Evolutionary conservation across 1,140 invertebrate species (phyloP).

Genomic region (Calephelis virginiensis): DNA sequence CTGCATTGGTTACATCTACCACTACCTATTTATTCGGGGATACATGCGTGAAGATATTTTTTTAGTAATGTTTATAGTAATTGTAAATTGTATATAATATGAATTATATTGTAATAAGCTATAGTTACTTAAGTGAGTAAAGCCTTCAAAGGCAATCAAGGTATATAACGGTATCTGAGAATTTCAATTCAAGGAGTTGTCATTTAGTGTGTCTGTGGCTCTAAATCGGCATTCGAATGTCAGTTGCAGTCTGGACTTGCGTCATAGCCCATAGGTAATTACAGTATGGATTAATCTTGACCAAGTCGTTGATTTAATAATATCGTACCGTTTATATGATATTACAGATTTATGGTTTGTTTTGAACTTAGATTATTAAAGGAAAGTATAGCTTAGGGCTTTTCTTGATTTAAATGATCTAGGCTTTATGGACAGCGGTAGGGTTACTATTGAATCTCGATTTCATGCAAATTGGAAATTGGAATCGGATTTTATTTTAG

Average conservation of each 20-base stretch:
- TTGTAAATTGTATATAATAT: too few species aligned
- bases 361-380: constrained; percentile 5
- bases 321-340: constrained; percentile 22
- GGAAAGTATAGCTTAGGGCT: neutral
- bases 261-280: constrained; percentile 25
- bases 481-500: too few species aligned
- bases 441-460: too few species aligned
- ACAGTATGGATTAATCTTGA: constrained; percentile 34
- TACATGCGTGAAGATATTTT: too few species aligned
- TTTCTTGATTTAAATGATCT: too few species aligned
- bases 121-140: too few species aligned
- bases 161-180: constrained; percentile 5
- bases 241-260: constrained; percentile 20
- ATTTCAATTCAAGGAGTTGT: constrained; percentile 33
- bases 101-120: too few species aligned
- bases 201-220: constrained; percentile 24
- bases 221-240: constrained; percentile 30
- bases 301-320: constrained; percentile 31
- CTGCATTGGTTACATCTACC: too few species aligned
- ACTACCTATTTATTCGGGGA: too few species aligned
- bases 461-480: too few species aligned
- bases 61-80: too few species aligned
- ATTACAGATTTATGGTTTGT: constrained; percentile 20
- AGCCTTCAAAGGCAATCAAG: neutral
- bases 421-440: too few species aligned